These are phyloP conservation scores for Anabacerthia variegaticeps DNA, from an alignment of 2,797 vertebrate species.

Conservation along the genomic window DNA sequence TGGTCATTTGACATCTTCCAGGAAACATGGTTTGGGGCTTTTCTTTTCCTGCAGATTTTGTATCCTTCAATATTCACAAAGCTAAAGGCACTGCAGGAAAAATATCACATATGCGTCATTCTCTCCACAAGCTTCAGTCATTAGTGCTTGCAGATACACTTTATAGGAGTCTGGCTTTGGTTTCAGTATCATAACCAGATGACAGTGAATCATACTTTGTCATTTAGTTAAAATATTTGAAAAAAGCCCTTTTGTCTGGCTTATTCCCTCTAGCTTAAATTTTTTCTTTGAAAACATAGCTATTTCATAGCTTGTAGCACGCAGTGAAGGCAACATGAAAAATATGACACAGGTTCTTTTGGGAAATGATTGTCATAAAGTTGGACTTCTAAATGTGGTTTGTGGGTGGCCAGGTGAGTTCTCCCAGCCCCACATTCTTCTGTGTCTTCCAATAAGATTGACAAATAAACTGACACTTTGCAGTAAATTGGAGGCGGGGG, in stretches of 20 bases:
- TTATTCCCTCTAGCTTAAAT: not conserved
- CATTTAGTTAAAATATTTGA: not conserved
- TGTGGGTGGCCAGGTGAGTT: not conserved
- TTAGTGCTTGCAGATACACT: conserved; percentile 20
- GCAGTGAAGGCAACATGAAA: not conserved
- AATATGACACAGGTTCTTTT: not conserved
- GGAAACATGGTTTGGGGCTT: not conserved
- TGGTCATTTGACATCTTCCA: not conserved
- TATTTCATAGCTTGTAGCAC: not conserved
- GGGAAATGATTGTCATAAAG: not conserved
- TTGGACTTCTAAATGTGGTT: not conserved
- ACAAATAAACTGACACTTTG: not conserved
- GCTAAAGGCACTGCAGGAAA: not conserved
- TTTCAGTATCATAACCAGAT: conserved; percentile 37
- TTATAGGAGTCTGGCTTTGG: conserved; percentile 22
- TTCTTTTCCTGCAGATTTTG: not conserved
- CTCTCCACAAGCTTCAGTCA: not conserved
- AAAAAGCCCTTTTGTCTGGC: not conserved
- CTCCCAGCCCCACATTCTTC: not conserved
- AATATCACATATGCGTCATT: not conserved
- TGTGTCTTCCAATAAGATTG: not conserved
- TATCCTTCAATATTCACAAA: not conserved
- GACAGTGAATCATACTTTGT: conserved; percentile 8
- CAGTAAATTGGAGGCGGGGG: not conserved
- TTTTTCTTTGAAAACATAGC: not conserved